Base-by-base conservation (phyloP, 1,140 invertebrate species). In the Drosophila pseudoananassae region DNA sequence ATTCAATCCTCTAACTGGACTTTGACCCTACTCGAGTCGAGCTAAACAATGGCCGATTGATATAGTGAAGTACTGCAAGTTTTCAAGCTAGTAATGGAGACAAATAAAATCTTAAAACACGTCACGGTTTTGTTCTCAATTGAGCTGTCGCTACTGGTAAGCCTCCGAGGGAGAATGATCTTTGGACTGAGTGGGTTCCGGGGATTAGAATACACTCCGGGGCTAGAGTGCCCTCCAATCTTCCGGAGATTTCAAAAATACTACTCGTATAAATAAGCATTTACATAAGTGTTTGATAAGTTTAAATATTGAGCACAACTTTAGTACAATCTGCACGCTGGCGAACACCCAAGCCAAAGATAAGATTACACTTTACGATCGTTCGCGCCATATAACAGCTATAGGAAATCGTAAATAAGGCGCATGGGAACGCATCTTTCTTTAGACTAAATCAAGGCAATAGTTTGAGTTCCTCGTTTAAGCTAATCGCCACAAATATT, bases 231-330 rank as follows among this genome's bases (percentile, higher is more conserved):
- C 20, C 20, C 6, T 27, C 12, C 14, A 45, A 38, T 55, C 7
- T 14, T 29, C 25, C n/a, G 10, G 20, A 43, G 4, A 14, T 51
- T 54, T 50, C 25, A 51, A 31, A 71, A 36, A 45, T 7, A 40
- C 31, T 60, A 43, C 4, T 43, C 14, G 40, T 15, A 72, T 59
- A 71, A 58, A 66, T 81, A 72, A 50, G 40, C 46, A 73, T 80
- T 84, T 84, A 85, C 66, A 80, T 58, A 80, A 55, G 66, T 60
- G 51, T 33, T 56, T 65, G 70, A 84, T 80, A 85, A 63, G 65
- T 46, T 60, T 38, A 36, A 76, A 66, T 76, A 70, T 66, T 50
- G 45, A 55, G 70, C 52, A 65, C 71, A 70, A 47, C 47, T 56
- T 60, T 65, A 74, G 54, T 31, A 69, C 38, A 53, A 66, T 64